Base-by-base conservation (phyloP, 2,113 vertebrate species). In the Scatophagus argus region DNA sequence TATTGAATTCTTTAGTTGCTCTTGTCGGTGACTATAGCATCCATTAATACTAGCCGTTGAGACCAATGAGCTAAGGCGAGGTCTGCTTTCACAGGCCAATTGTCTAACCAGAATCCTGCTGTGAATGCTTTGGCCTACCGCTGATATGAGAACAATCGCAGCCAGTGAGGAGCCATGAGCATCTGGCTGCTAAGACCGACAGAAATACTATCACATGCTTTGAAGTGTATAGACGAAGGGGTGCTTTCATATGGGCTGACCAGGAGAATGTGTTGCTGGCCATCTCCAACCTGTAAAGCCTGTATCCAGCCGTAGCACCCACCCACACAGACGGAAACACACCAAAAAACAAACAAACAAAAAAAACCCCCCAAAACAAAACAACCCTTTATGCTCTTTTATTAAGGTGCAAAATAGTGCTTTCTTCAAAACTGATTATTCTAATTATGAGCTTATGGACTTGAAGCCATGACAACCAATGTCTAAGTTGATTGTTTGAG, bases 1-100 rank as follows among this genome's bases (percentile, higher is more conserved):
- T 93, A 88, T 95, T 93, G 92, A 95, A 96, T 96, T 96, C 92
- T 91, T 95, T 82, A 77, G 91, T 93, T 86, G 87, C 87, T 93
- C 83, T 91, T 90, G 92, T 87, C 78, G 87, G 94, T 90, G 87
- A 88, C 94, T 94, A 92, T 88, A 95, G 93, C 91, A 93, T 92
- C 90, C 93, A 92, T 91, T 94, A 94, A 94, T 92, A 89, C 86
- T 82, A 92, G 79, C 74, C 84, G 88, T 92, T 87, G 68, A 92
- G 90, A 90, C 90, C 93, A 95, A 94, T 89, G 94, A 95, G 83
- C 79, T 93, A 92, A 89, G 91, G 77, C 76, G 13, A 66, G 76
- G 85, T 70, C 84, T 76, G 74, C 89, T 92, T 90, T 91, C 84
- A 84, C 66, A 46, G 55, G 79, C 84, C 62, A 74, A 91, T 91